Conservation (phyloP, 2,888 invertebrate genomes). For the Margaritifera margaritifera region DNA sequence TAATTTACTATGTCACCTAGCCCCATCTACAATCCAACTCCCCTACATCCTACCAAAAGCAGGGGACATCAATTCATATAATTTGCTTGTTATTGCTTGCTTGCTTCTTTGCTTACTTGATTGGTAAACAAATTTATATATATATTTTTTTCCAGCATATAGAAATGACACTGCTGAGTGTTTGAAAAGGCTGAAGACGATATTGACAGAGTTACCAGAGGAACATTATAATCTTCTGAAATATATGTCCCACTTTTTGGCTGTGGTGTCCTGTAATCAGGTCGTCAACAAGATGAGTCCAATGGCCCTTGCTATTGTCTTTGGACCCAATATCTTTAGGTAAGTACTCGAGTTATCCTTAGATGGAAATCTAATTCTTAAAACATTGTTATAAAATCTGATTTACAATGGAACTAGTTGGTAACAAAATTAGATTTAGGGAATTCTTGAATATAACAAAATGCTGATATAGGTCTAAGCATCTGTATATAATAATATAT, state of each 20-base stretch:
- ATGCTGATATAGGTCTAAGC: no score
- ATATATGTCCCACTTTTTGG: constrained; percentile 73
- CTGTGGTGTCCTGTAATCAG: constrained; percentile 71
- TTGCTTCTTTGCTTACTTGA: no score
- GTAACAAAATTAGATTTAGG: background rate
- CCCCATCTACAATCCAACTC: no score
- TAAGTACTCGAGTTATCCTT: constrained; percentile 28
- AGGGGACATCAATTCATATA: no score
- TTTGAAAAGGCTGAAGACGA: constrained; percentile 51
- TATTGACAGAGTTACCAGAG: constrained; percentile 70
- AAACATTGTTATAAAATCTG: background rate
- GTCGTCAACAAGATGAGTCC: constrained; percentile 73
- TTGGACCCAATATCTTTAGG: constrained; percentile 74
- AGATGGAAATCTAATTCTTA: background rate
- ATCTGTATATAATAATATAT: no score
- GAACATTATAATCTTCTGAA: constrained; percentile 73
- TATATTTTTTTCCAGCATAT: constrained; percentile 29
- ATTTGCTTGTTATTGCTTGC: no score
- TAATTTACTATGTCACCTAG: no score
- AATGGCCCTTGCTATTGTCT: constrained; percentile 73
- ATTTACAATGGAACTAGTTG: background rate
- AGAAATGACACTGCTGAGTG: constrained; percentile 40
- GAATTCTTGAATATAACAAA: no score
- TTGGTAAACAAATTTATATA: no score
- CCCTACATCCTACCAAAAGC: no score